A percentile compares a stretch with the other conserved stretches of the same genome.
phyloP scores from a whole-genome alignment of 2,113 vertebrate genomes.

The Narcine bancroftii region DNA sequence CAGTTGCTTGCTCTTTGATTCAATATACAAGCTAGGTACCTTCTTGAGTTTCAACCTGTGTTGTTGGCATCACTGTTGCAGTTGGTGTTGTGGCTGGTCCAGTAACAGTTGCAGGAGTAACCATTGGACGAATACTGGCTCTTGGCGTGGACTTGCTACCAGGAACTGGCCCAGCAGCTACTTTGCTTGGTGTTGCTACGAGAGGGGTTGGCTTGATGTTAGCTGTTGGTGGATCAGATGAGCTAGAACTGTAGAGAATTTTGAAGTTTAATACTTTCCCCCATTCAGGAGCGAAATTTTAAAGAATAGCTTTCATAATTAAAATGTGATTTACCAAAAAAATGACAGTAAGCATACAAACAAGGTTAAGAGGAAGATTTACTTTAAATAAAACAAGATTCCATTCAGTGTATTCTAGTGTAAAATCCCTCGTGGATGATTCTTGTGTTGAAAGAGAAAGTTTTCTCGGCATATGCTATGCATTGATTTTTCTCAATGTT shows the following conservation, averaged over 20 bases:
- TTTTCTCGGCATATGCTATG: too few species aligned
- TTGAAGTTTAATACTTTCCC: neutral
- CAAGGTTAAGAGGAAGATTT: neutral
- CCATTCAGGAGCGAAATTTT: too few species aligned
- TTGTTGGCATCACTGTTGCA: conserved; percentile 96
- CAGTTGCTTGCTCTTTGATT: neutral
- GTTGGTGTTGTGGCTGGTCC: conserved; percentile 86
- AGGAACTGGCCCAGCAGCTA: conserved; percentile 75
- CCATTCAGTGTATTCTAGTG: too few species aligned
- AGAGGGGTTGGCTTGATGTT: conserved; percentile 97
- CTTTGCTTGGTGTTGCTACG: conserved; percentile 82
- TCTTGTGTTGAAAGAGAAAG: neutral
- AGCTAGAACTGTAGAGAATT: conserved; percentile 64
- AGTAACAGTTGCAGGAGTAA: conserved; percentile 84
- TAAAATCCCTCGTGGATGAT: neutral
- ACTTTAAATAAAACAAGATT: neutral
- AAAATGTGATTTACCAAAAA: neutral
- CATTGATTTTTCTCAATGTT: neutral
- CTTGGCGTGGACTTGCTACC: conserved; percentile 90
- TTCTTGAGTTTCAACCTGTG: conserved; percentile 91
- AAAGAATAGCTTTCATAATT: neutral
- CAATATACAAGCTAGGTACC: conserved; percentile 50
- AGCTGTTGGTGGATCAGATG: conserved; percentile 89
- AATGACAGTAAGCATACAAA: neutral
- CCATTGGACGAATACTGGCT: conserved; percentile 95